A percentile compares a stretch with the other conserved stretches of the same genome.
Conservation (phyloP, 2,888 invertebrate species). For the Xanthia icteritia region DNA sequence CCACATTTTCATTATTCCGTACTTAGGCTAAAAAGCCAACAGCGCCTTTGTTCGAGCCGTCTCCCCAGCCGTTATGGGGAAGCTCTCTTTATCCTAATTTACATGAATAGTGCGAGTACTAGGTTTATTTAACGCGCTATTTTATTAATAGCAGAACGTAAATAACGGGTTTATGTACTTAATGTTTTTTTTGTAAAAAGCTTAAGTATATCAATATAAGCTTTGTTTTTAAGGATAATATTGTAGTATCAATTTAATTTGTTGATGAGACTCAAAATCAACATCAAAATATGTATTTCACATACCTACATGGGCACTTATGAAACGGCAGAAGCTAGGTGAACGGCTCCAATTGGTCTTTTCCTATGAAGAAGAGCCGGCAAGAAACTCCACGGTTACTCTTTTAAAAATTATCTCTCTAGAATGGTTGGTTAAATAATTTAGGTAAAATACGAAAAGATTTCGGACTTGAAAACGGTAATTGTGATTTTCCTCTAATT, state of each 20-base stretch:
- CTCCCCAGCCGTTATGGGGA: conserved; percentile 71
- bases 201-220: too few species aligned
- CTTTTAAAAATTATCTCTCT: too few species aligned
- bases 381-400: too few species aligned
- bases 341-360: too few species aligned
- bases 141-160: conserved; percentile 66
- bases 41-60: conserved; percentile 79
- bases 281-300: too few species aligned
- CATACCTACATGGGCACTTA: too few species aligned
- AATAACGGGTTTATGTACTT: conserved; percentile 24
- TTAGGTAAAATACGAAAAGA: background rate
- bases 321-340: too few species aligned
- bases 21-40: conserved; percentile 76
- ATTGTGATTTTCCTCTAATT: background rate
- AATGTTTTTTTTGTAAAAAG: background rate
- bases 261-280: too few species aligned
- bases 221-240: background rate
- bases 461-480: background rate
- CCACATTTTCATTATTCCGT: conserved; percentile 80
- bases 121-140: conserved; percentile 71
- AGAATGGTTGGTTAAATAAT: too few species aligned
- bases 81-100: conserved; percentile 79
- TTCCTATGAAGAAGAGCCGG: too few species aligned
- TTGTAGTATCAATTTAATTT: background rate
- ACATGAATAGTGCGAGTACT: conserved; percentile 77